Evolutionary conservation across 30 jellyfish, hydroid and myxozoan genomes (phyloP), one percentile per base, ranked within the genome.

Genomic region (Chrysaora quinquecirrha): DNA sequence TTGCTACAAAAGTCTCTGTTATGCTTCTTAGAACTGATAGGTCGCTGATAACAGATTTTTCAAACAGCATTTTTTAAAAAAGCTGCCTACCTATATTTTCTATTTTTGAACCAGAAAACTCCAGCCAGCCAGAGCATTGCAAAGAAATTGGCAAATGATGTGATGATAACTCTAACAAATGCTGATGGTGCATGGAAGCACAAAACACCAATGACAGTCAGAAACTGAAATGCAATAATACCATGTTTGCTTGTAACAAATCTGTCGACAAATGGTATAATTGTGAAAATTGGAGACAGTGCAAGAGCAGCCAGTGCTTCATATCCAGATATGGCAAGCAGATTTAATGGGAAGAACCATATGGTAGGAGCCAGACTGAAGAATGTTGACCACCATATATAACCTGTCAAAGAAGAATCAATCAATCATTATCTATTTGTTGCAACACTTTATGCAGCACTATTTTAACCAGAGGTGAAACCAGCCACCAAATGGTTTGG

Each of bases 41-140:
- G 12, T 43, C 16, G 9, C 12, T 6, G 16, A 6, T 6, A 43
- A 43, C 16, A 16, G 16, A 43, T 43, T 9, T 6, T 43, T 9
- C 58, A 6, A 16, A 43, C 16, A 16, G 12, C 9, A 43, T 16
- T 6, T 6, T 9, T 43, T 43, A 16, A 43, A 33, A 27, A 10
- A 18, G 16, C 28, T 3, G 4, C 71, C 11, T 60, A 76, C 94
- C 86, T 83, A 33, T 83, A 71, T n/a, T 34, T 2, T 54, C 71
- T 72, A 30, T 74, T 35, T 28, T 33, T 27, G 30, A 27, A 22
- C 94, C 94, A 83, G 73, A 78, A 56, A 23, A 64, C 34, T 29
- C 87, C 94, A 83, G 85, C 34, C 18, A 83, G 56, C 94, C 94
- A 83, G 14, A 83, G 80, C 94, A 83, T 83, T 3, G 87, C 94